phyloP scores from a whole-genome alignment of 2,113 vertebrate genomes.

The Chitala chitala region DNA sequence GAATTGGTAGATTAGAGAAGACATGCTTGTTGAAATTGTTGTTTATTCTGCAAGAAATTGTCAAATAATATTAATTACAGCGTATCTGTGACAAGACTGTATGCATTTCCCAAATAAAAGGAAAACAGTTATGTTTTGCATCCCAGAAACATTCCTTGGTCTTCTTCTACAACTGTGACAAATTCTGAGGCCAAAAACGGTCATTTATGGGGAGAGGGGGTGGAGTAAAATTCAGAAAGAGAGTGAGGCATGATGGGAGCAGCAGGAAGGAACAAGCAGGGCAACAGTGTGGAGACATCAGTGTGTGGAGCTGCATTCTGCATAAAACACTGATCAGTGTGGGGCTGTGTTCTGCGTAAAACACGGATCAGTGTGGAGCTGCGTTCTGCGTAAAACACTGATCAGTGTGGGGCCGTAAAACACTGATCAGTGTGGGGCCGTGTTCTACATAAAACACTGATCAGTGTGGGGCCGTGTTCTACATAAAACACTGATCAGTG shows the following conservation, averaged over 20 bases:
- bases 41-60: not conserved
- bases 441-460: too few relatives aligned
- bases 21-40: not conserved
- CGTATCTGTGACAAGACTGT: not conserved
- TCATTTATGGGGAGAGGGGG: too few relatives aligned
- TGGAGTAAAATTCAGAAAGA: not conserved
- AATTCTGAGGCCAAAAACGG: not conserved
- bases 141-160: slow-evolving; percentile 11
- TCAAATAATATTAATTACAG: not conserved
- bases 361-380: too few relatives aligned
- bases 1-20: not conserved
- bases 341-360: too few relatives aligned
- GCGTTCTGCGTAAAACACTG: too few relatives aligned
- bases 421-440: too few relatives aligned
- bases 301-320: too few relatives aligned
- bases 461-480: too few relatives aligned
- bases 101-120: not conserved
- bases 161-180: not conserved
- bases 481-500: too few relatives aligned
- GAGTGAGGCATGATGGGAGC: not conserved
- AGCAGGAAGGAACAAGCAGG: not conserved
- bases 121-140: slow-evolving; percentile 5
- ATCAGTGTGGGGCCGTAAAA: too few relatives aligned
- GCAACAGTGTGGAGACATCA: too few relatives aligned
- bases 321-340: too few relatives aligned